Conservation (phyloP, 2,113 vertebrate species). For the Trichomycterus rosablanca region DNA sequence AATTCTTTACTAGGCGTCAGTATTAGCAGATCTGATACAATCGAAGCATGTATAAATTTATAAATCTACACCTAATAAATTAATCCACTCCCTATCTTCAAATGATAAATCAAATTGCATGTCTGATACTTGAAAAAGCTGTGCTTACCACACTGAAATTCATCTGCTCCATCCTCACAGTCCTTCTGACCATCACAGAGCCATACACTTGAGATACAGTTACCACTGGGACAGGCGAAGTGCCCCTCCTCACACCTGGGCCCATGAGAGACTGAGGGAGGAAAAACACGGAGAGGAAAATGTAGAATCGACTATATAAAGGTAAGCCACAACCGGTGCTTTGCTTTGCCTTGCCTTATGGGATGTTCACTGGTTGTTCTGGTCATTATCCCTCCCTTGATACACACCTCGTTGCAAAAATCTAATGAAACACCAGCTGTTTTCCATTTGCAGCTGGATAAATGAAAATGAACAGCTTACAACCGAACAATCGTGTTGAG, state of each 20-base stretch:
- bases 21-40: too few relatives aligned
- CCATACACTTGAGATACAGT: conserved; percentile 97
- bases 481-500: conserved; percentile 6
- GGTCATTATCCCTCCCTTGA: conserved; percentile 30
- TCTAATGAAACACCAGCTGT: conserved; percentile 37
- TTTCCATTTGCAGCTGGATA: conserved; percentile 32
- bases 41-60: too few relatives aligned
- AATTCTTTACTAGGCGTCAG: too few relatives aligned
- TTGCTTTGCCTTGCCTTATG: conserved; percentile 24
- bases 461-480: conserved; percentile 17
- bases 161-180: conserved; percentile 94
- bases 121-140: background rate
- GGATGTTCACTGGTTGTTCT: conserved; percentile 24
- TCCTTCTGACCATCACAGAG: conserved; percentile 96
- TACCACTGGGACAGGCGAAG: conserved; percentile 95
- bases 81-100: too few relatives aligned
- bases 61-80: too few relatives aligned
- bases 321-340: conserved; percentile 18
- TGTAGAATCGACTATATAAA: conserved; percentile 6
- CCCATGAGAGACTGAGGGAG: conserved; percentile 82
- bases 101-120: too few relatives aligned
- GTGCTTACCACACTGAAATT: conserved; percentile 88
- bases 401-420: conserved; percentile 17
- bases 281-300: conserved; percentile 40
- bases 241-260: conserved; percentile 94